phyloP scores from a whole-genome alignment of 1,140 invertebrate genomes.

The Tetraneura akinire region DNA sequence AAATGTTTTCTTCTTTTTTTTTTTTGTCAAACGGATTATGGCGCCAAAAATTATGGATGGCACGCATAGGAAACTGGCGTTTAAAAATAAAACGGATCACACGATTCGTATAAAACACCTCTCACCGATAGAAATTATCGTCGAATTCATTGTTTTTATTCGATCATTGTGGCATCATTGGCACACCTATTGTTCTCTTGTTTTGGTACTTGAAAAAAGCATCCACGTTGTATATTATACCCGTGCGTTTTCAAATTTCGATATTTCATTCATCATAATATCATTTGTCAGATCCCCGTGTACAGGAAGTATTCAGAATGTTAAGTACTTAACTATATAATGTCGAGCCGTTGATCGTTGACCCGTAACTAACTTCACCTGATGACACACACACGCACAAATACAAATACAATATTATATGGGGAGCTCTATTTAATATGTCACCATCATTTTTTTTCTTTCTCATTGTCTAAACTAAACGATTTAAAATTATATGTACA shows the following conservation, averaged over 20 bases:
- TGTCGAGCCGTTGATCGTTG: constrained; percentile 26
- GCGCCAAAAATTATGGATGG: not conserved
- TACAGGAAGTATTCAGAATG: constrained; percentile 45
- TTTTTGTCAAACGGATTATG: too few species aligned
- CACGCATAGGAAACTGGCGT: not conserved
- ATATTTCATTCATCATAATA: constrained; percentile 35
- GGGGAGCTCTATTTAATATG: too few species aligned
- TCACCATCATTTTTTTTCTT: too few species aligned
- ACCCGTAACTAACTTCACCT: constrained; percentile 32
- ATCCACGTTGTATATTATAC: constrained; percentile 3
- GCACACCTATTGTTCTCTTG: constrained; percentile 21
- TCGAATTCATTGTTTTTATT: constrained; percentile 38
- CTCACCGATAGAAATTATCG: not conserved
- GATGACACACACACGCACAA: not conserved
- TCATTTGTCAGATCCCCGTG: constrained; percentile 8
- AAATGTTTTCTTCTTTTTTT: too few species aligned
- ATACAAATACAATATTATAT: not conserved
- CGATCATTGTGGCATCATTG: constrained; percentile 9
- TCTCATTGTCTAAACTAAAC: too few species aligned
- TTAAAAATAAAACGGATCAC: not conserved
- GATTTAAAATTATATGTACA: too few species aligned
- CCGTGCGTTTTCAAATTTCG: constrained; percentile 2
- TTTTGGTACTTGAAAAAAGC: constrained; percentile 34
- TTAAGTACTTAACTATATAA: constrained; percentile 25
- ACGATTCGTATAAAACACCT: not conserved